phyloP scores from a whole-genome alignment of 2,888 invertebrate species.

The Hoplodrina blanda region DNA sequence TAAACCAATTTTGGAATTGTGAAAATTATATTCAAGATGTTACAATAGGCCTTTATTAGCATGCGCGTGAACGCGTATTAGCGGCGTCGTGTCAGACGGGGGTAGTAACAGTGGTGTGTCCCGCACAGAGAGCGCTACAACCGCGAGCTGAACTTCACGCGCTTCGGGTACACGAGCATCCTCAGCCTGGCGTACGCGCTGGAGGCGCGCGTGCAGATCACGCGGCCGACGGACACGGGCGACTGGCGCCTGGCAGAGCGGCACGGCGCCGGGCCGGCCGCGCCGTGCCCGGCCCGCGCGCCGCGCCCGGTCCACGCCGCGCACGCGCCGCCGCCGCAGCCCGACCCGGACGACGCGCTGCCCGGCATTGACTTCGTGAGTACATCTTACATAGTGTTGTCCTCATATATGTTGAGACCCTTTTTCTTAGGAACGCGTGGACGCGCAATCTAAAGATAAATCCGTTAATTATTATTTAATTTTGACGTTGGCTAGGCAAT shows the following conservation, averaged over 20 bases:
- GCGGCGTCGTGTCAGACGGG: no score
- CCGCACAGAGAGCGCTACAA: conserved; percentile 73
- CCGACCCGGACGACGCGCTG: conserved; percentile 78
- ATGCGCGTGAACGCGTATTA: no score
- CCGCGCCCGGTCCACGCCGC: conserved; percentile 7
- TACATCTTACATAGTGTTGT: background rate
- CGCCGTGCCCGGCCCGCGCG: conserved; percentile 11
- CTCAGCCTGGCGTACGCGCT: conserved; percentile 74
- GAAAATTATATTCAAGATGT: no score
- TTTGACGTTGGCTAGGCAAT: no score
- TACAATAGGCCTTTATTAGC: no score
- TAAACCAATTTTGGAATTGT: no score
- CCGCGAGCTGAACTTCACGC: conserved; percentile 77
- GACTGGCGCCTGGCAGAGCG: conserved; percentile 69
- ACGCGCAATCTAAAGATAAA: no score
- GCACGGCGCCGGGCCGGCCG: conserved; percentile 25
- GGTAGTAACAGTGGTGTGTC: background rate
- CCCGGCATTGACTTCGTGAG: conserved; percentile 80
- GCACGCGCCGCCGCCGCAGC: conserved; percentile 23
- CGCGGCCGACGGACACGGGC: conserved; percentile 63
- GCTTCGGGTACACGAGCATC: conserved; percentile 79
- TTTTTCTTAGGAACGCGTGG: no score
- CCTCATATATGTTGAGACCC: no score
- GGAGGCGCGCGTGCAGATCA: conserved; percentile 64
- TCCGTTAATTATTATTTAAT: no score